Evolutionary conservation across 2,888 invertebrate genomes (phyloP), one percentile per base, ranked within the genome.

Genomic region (Yponomeuta malinellus): DNA sequence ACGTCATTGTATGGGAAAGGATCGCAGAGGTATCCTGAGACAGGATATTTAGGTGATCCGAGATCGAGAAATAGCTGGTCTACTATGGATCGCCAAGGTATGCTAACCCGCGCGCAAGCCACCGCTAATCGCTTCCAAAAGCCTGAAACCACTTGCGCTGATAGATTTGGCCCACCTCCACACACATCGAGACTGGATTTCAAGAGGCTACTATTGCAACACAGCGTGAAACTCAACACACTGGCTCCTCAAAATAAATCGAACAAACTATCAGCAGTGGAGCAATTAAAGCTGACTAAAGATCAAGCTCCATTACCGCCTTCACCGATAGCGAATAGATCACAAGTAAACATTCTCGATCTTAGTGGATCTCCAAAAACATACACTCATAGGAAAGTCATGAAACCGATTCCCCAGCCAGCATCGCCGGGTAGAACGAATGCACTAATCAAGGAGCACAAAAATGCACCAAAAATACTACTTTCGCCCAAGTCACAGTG

Each of bases 111-210:
- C 10, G 43, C 48, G 5, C 33, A 63, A 10, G 81, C 83, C 10
- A 77, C 80, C 63, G 74, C 78, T 6, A 74, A 72, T 52, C 68
- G 76, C 33, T 73, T 75, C 59, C 87, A 83, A 74, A 90, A 88
- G 74, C 85, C 82, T 76, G 90, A 89, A 71, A 87, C 87, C 5
- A 89, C 87, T 2, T 95, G 95, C 76, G 94, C 94, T 8, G 95
- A 95, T 83, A 92, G 95, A 74, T 93, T 94, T 77, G 94, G 94
- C 0, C 90, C 94, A 2, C 76, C 86, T 68, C 94, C 95, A 72
- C 95, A 96, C 79, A 97, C 97, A 0, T 96, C 96, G 2, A 93
- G 97, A 73, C 92, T 96, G 80, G 97, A 97, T 86, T 97, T 97
- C 83, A 97, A 97, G 83, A 95, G 95, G 78, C 89, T 97, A 15